A percentile compares a stretch with the other conserved stretches of the same genome.
Evolutionary conservation across 35 echinoderm and acorn worm genomes (phyloP).

Genomic region (Ophiothrix spiculata): DNA sequence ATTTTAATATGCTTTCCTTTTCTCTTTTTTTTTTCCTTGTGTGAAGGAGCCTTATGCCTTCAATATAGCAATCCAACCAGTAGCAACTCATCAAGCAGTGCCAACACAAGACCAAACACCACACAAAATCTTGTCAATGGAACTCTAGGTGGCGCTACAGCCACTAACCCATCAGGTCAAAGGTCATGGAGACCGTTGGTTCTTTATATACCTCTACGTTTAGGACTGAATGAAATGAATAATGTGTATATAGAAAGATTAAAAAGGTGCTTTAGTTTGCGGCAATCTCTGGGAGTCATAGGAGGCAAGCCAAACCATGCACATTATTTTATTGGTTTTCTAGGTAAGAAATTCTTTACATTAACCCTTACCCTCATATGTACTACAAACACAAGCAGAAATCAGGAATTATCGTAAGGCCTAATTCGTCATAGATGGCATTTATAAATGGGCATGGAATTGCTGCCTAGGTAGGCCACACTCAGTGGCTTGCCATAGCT

Average conservation of each 20-base stretch:
- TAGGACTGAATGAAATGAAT: slow-evolving; percentile 98
- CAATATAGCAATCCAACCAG: neutral
- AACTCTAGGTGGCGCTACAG: neutral
- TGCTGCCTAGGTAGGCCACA: no score
- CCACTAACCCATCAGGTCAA: neutral
- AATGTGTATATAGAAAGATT: slow-evolving; percentile 74
- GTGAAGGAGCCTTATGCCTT: slow-evolving; percentile 30
- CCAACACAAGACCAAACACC: neutral
- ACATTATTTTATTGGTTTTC: slow-evolving; percentile 95
- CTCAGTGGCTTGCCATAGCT: no score
- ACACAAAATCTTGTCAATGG: neutral
- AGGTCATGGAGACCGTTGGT: slow-evolving; percentile 73
- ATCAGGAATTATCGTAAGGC: no score
- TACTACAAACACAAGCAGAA: no score
- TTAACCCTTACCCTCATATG: neutral
- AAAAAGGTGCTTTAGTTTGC: slow-evolving; percentile 80
- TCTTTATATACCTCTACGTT: slow-evolving; percentile 80
- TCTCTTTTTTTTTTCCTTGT: neutral
- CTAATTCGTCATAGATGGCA: no score
- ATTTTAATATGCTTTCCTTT: no score
- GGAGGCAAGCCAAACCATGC: slow-evolving; percentile 99
- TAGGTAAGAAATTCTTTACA: slow-evolving; percentile 47
- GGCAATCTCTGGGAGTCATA: slow-evolving; percentile 85
- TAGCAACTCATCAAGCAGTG: neutral
- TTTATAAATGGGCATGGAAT: no score